Percentiles rank a stretch among this genome's conserved stretches.
Conservation (phyloP, 2,888 invertebrate genomes). For the Eupithecia exiguata region DNA sequence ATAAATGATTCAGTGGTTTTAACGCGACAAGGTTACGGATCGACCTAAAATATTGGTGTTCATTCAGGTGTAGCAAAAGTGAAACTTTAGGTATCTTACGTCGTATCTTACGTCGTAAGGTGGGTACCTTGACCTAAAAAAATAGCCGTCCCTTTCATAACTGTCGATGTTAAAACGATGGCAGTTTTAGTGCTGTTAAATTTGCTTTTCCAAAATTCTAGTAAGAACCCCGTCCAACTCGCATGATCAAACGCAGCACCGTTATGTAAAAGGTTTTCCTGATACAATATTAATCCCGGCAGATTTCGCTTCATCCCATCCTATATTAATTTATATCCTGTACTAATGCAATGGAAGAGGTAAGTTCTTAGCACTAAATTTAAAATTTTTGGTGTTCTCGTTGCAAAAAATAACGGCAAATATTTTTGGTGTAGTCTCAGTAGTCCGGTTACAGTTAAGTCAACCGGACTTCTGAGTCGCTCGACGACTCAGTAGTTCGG, state of each 20-base stretch:
- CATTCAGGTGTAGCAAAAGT: too few species aligned
- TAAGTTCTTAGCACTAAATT: constrained; percentile 20
- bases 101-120: too few species aligned
- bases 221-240: constrained; percentile 2
- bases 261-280: constrained; percentile 68
- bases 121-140: too few species aligned
- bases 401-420: constrained; percentile 12
- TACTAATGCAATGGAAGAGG: constrained; percentile 39
- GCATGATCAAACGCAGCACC: constrained; percentile 42
- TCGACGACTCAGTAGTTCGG: too few species aligned
- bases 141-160: too few species aligned
- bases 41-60: too few species aligned
- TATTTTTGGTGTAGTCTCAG: too few species aligned
- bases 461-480: too few species aligned
- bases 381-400: constrained; percentile 26
- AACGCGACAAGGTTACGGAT: background rate
- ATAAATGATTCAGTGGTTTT: background rate
- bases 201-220: background rate
- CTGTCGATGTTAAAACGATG: too few species aligned
- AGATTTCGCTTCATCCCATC: constrained; percentile 59
- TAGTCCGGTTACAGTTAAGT: too few species aligned
- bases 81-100: too few species aligned
- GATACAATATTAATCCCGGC: constrained; percentile 72
- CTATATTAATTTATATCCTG: constrained; percentile 68
- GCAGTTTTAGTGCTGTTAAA: too few species aligned